These are phyloP conservation scores for Orchesellides sinensis DNA, from an alignment of 2,888 invertebrate species.

Conservation along the genomic window DNA sequence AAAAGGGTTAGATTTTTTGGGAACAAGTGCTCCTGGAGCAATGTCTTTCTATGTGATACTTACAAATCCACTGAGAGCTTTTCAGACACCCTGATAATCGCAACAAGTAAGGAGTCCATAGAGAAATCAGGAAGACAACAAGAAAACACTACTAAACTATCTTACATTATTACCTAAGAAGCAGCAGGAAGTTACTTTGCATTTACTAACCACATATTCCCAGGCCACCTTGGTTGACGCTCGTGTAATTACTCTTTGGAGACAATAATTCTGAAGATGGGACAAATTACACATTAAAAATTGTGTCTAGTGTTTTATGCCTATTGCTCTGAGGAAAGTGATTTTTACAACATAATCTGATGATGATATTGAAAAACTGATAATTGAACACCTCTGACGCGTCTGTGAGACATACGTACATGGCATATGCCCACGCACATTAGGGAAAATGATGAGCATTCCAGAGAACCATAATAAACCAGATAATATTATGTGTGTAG, in stretches of 20 bases:
- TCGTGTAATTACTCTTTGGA: slow-evolving; percentile 48
- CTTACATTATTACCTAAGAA: background rate
- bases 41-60: slow-evolving; percentile 21
- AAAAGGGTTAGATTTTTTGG: slow-evolving; percentile 48
- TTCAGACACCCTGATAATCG: slow-evolving; percentile 57
- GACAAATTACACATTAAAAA: slow-evolving; percentile 48
- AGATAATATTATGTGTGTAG: background rate
- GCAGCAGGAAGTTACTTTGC: background rate
- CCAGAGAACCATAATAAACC: background rate
- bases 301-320: background rate
- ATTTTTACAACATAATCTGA: slow-evolving; percentile 18
- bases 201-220: slow-evolving; percentile 1
- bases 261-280: slow-evolving; percentile 27
- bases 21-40: slow-evolving; percentile 42
- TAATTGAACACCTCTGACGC: background rate
- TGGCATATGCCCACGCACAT: too few species aligned
- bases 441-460: background rate
- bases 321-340: background rate
- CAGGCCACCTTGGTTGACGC: slow-evolving; percentile 41
- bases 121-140: slow-evolving; percentile 55
- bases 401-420: background rate
- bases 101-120: slow-evolving; percentile 44
- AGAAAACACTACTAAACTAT: background rate
- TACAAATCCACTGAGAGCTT: slow-evolving; percentile 44
- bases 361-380: slow-evolving; percentile 4